A percentile compares a stretch with the other conserved stretches of the same genome.
Evolutionary conservation across 2,888 invertebrate species (phyloP).

Genomic region (Cosmorhoe ocellata): DNA sequence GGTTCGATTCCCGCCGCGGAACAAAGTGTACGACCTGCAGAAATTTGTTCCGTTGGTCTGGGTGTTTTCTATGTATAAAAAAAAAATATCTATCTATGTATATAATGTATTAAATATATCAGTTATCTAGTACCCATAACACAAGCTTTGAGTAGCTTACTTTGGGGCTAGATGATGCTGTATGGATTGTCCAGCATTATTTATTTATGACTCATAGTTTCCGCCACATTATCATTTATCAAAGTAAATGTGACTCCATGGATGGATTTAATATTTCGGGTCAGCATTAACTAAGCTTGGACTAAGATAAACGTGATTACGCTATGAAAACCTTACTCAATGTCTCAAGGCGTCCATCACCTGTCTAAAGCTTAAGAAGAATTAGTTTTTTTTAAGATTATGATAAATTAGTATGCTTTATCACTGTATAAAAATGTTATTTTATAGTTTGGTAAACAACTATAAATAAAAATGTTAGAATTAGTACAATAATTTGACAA

Average conservation of each 20-base stretch:
- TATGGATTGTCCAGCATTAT: too few relatives aligned
- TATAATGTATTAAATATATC: too few relatives aligned
- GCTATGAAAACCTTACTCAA: constrained; percentile 32
- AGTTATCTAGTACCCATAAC: too few relatives aligned
- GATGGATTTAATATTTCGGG: constrained; percentile 21
- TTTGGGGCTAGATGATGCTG: too few relatives aligned
- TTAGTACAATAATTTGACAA: too few relatives aligned
- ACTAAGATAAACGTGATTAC: constrained; percentile 35
- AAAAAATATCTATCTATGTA: too few relatives aligned
- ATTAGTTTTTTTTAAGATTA: constrained; percentile 10
- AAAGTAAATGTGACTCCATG: constrained; percentile 15
- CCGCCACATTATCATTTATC: constrained; percentile 21
- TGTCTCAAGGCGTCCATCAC: constrained; percentile 30
- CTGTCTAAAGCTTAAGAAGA: constrained; percentile 17
- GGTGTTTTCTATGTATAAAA: too few relatives aligned
- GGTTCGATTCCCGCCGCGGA: too few relatives aligned
- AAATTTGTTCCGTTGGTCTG: too few relatives aligned
- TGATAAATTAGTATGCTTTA: neutral
- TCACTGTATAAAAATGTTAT: neutral
- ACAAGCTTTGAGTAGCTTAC: too few relatives aligned
- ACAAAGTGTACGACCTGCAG: too few relatives aligned
- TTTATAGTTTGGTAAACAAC: neutral
- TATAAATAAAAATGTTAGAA: too few relatives aligned
- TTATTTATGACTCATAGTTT: constrained; percentile 11
- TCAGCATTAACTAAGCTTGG: constrained; percentile 21